Evolutionary conservation across 2,797 vertebrate species (phyloP), one percentile per base, ranked within the genome.

Genomic region (Numenius phaeopus): DNA sequence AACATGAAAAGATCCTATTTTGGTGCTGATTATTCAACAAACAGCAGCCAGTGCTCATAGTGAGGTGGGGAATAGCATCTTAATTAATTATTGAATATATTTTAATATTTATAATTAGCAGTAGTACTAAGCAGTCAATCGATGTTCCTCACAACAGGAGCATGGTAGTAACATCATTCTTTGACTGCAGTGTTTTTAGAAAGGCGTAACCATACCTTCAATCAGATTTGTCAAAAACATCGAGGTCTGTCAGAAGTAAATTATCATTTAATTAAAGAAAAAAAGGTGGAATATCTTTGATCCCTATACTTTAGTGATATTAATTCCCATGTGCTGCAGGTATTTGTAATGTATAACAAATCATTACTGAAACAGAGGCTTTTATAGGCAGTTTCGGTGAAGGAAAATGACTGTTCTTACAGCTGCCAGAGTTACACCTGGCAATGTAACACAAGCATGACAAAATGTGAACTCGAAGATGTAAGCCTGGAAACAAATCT

Each of bases 141-240:
- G 58, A 90, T 91, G 87, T 89, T 98, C 95, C 88, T 96, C 81
- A 55, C 84, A 96, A 94, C 72, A 81, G 96, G 73, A 97, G 72
- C 71, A 75, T 88, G 86, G 85, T 91, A 86, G 87, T 97, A 80
- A 96, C 92, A 96, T 90, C 81, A 64, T 87, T 97, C 96, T 96
- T 88, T 84, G 93, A 97, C 96, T 95, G 95, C 93, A 87, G 92
- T 95, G 95, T 97, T 97, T 97, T 97, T 96, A 97, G 93, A 84
- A 96, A 96, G 97, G 97, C 85, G 91, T 96, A 95, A 95, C 97
- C 95, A 94, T 95, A 92, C 95, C 96, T 98, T 97, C 96, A 95
- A 96, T 97, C 98, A 98, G 94, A 97, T 91, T 97, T 97, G 97
- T 98, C 97, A 97, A 94, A 98, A 97, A 96, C 85, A 97, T 22